phyloP scores from a whole-genome alignment of 2,797 vertebrate genomes.

The Philypnodon macrostomus region DNA sequence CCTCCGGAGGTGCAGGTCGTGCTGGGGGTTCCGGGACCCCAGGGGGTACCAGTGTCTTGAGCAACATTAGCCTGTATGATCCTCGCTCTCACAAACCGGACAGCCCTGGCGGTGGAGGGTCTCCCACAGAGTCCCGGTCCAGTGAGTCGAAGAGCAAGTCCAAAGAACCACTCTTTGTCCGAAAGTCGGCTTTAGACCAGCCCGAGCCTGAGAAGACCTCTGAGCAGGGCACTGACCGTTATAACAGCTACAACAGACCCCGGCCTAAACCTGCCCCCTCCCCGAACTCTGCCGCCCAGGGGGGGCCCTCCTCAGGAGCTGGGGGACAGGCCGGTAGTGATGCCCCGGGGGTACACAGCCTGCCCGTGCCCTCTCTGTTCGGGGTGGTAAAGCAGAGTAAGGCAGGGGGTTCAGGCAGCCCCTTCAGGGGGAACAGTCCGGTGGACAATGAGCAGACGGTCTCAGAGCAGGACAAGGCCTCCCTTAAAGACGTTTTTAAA shows the following conservation, averaged over 20 bases:
- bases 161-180: conserved; percentile 88
- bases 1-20: conserved; percentile 80
- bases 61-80: conserved; percentile 90
- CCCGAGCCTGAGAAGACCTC: conserved; percentile 77
- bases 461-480: conserved; percentile 86
- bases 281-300: conserved; percentile 50
- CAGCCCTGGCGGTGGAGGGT: conserved; percentile 61
- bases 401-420: conserved; percentile 80
- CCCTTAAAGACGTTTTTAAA: conserved; percentile 96
- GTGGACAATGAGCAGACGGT: conserved; percentile 66
- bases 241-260: conserved; percentile 94
- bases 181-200: conserved; percentile 90
- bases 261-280: conserved; percentile 79
- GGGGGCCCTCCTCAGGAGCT: conserved; percentile 21
- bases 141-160: conserved; percentile 75
- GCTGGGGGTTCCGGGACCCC: conserved; percentile 54
- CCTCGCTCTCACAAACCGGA: conserved; percentile 83
- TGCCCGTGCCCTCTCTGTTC: conserved; percentile 87
- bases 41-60: conserved; percentile 81
- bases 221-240: conserved; percentile 80
- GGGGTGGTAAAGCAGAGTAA: conserved; percentile 85
- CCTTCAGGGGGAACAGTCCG: conserved; percentile 88
- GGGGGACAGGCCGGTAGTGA: conserved; percentile 17
- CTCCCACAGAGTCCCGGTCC: conserved; percentile 72
- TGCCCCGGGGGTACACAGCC: conserved; percentile 82